A percentile compares a stretch with the other conserved stretches of the same genome.
phyloP scores from a whole-genome alignment of 2,797 vertebrate species.

The Calcarius lapponicus region DNA sequence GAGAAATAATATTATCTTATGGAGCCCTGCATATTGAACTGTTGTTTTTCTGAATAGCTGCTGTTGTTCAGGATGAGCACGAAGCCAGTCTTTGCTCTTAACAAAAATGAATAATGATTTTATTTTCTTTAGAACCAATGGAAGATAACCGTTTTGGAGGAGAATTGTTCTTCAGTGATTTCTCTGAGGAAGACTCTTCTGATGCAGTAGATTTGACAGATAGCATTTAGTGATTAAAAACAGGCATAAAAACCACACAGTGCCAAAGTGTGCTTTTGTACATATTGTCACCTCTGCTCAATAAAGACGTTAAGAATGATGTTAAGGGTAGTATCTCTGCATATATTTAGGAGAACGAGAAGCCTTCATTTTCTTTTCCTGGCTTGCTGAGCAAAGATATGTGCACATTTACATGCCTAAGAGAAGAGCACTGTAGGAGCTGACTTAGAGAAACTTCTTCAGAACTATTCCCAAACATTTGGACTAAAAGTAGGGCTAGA shows the following conservation, averaged over 20 bases:
- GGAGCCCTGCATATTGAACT: not conserved
- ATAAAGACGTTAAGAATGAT: not conserved
- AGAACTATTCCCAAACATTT: not conserved
- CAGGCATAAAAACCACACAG: fast-evolving
- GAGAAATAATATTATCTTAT: not conserved
- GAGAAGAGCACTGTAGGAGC: not conserved
- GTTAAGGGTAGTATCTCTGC: not conserved
- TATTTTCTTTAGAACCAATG: not conserved
- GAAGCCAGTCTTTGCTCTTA: not conserved
- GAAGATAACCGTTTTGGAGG: not conserved
- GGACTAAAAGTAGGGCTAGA: not conserved
- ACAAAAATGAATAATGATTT: not conserved
- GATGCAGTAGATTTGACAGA: not conserved
- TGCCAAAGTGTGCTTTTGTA: not conserved
- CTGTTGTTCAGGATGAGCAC: not conserved
- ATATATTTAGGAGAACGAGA: not conserved
- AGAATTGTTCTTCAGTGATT: not conserved
- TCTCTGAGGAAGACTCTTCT: not conserved
- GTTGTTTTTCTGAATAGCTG: not conserved
- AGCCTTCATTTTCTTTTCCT: not conserved
- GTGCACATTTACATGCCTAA: not conserved
- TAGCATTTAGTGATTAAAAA: not conserved
- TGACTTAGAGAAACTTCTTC: not conserved
- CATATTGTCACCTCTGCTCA: not conserved
- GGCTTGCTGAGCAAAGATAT: not conserved